A percentile compares a stretch with the other conserved stretches of the same genome.
These are phyloP conservation scores for Drosophila mayri DNA, from an alignment of 1,140 invertebrate genomes.

Conservation along the genomic window DNA sequence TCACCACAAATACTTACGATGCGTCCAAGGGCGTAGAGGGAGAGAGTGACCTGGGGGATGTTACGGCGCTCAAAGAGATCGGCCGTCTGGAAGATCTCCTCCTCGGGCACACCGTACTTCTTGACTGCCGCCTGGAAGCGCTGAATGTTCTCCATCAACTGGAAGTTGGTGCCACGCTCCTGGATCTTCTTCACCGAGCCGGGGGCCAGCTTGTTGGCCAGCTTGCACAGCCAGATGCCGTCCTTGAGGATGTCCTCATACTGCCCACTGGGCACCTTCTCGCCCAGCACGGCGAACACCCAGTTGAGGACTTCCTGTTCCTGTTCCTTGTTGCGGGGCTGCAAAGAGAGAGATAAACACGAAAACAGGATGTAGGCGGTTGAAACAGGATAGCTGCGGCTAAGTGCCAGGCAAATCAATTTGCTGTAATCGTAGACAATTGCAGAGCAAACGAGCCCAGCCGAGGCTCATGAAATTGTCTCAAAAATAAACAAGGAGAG, in stretches of 20 bases:
- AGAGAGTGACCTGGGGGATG: conserved; percentile 97
- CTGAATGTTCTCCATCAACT: conserved; percentile 99
- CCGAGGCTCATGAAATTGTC: conserved; percentile 29
- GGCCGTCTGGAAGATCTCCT: conserved; percentile 99
- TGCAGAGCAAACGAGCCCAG: conserved; percentile 7
- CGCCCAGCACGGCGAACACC: conserved; percentile 95
- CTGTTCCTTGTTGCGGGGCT: conserved; percentile 95
- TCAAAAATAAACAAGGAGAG: conserved; percentile 48
- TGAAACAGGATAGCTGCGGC: conserved; percentile 53
- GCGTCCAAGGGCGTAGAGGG: conserved; percentile 94
- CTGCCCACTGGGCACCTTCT: conserved; percentile 92
- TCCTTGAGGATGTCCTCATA: conserved; percentile 97
- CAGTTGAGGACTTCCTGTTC: conserved; percentile 96
- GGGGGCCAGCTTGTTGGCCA: conserved; percentile 97
- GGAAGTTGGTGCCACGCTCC: conserved; percentile 97
- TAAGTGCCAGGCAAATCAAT: conserved; percentile 63
- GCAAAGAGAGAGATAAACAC: conserved; percentile 64
- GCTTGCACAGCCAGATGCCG: conserved; percentile 96
- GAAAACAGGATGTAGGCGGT: conserved; percentile 20
- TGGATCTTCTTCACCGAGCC: conserved; percentile 99
- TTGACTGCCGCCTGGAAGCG: conserved; percentile 97
- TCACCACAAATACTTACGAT: conserved; percentile 89
- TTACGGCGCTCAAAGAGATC: conserved; percentile 98
- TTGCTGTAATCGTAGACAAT: conserved; percentile 62
- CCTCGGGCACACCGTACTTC: conserved; percentile 97